Evolutionary conservation across 2,113 vertebrate genomes (phyloP).

Genomic region (Nettapus auritus): DNA sequence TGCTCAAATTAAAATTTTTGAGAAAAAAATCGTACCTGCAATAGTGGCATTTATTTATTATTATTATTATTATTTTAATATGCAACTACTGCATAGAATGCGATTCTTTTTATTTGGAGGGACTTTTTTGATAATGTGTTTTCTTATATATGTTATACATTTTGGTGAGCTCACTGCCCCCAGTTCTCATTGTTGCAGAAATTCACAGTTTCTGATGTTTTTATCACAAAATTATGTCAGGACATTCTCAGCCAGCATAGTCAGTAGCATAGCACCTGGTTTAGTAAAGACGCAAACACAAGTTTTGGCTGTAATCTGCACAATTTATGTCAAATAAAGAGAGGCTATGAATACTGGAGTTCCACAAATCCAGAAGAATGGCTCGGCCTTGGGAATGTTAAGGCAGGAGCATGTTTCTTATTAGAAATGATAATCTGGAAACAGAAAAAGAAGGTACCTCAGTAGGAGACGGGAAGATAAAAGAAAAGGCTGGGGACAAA

Average conservation of each 20-base stretch:
- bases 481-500: not conserved
- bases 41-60: not conserved
- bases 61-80: not conserved
- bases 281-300: not conserved
- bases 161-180: not conserved
- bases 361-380: not conserved
- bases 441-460: not conserved
- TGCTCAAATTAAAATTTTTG: not conserved
- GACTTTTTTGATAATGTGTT: accelerated
- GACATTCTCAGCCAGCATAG: not conserved
- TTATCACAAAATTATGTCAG: not conserved
- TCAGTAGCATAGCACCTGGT: not conserved
- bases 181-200: not conserved
- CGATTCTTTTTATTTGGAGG: not conserved
- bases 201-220: not conserved
- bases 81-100: not conserved
- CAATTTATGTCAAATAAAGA: not conserved
- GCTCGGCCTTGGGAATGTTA: not conserved
- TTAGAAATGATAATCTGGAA: not conserved
- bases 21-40: not conserved
- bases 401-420: not conserved
- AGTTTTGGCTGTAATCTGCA: not conserved
- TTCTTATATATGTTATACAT: not conserved
- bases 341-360: not conserved
- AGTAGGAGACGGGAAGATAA: not conserved